A percentile compares a stretch with the other conserved stretches of the same genome.
Evolutionary conservation across 64 coral and sea anemone genomes (phyloP).

Genomic region (Astreopora myriophthalma): DNA sequence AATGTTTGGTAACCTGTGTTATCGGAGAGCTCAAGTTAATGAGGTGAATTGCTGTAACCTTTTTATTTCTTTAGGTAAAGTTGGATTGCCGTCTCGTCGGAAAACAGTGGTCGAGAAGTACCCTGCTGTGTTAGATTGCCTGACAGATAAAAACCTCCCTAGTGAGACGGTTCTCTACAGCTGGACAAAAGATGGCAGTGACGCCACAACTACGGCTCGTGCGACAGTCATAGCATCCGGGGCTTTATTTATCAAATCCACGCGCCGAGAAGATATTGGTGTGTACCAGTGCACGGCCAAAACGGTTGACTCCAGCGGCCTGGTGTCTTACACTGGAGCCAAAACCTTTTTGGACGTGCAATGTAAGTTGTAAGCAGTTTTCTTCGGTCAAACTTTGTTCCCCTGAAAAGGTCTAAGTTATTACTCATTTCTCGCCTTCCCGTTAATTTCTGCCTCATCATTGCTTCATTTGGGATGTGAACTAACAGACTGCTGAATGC

Average conservation of each 20-base stretch:
- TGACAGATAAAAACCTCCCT: constrained; percentile 61
- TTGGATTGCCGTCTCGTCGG: constrained; percentile 72
- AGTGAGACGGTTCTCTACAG: constrained; percentile 25
- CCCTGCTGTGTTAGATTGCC: constrained; percentile 73
- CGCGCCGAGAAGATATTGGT: constrained; percentile 62
- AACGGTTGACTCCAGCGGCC: constrained; percentile 65
- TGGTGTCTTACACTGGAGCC: constrained; percentile 67
- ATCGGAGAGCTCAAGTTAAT: neutral
- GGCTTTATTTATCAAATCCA: constrained; percentile 70
- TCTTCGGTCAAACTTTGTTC: too few species aligned
- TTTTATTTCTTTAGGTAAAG: constrained; percentile 33
- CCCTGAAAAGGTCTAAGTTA: too few species aligned
- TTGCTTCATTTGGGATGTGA: too few species aligned
- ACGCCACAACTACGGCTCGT: constrained; percentile 31
- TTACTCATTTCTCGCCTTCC: too few species aligned
- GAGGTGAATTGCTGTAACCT: too few species aligned
- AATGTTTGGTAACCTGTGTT: neutral
- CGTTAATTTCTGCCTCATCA: too few species aligned
- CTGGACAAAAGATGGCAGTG: constrained; percentile 80
- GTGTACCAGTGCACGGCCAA: constrained; percentile 86
- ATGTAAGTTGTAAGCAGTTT: constrained; percentile 63
- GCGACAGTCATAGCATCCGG: constrained; percentile 67
- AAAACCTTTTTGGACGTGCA: constrained; percentile 80
- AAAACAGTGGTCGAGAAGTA: constrained; percentile 72
- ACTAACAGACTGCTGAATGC: too few species aligned